phyloP scores from a whole-genome alignment of 2,113 vertebrate genomes.

The Scomber japonicus region DNA sequence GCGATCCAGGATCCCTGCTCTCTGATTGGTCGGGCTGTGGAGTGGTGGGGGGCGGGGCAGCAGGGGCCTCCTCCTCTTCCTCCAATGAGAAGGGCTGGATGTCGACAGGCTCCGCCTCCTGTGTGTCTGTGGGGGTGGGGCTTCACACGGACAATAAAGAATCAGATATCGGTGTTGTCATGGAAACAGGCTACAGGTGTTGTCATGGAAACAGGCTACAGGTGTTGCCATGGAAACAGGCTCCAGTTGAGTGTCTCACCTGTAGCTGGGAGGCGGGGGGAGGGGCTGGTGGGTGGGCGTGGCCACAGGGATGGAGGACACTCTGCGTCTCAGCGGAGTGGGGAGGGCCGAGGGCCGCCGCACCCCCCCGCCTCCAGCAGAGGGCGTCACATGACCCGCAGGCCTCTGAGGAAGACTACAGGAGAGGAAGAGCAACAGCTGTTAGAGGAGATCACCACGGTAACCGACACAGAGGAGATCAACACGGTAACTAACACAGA shows the following conservation, averaged over 20 bases:
- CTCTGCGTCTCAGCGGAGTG: constrained; percentile 81
- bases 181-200: background rate
- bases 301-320: constrained; percentile 77
- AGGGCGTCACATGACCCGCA: constrained; percentile 60
- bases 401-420: constrained; percentile 67
- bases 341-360: constrained; percentile 84
- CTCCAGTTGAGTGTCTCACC: constrained; percentile 76
- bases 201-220: background rate
- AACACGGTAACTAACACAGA: too few species aligned
- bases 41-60: background rate
- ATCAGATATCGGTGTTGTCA: background rate
- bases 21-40: constrained; percentile 37
- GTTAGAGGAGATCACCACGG: too few species aligned
- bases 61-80: constrained; percentile 40
- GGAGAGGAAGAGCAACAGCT: background rate
- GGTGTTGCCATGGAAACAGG: background rate
- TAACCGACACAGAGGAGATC: too few species aligned
- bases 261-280: constrained; percentile 31
- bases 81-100: constrained; percentile 80
- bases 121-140: background rate
- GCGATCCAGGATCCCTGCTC: background rate
- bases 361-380: constrained; percentile 19
- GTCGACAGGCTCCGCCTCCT: constrained; percentile 15
- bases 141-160: constrained; percentile 34
- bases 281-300: constrained; percentile 77